Conservation (phyloP, 2,797 vertebrate species). For the Enoplosus armatus region DNA sequence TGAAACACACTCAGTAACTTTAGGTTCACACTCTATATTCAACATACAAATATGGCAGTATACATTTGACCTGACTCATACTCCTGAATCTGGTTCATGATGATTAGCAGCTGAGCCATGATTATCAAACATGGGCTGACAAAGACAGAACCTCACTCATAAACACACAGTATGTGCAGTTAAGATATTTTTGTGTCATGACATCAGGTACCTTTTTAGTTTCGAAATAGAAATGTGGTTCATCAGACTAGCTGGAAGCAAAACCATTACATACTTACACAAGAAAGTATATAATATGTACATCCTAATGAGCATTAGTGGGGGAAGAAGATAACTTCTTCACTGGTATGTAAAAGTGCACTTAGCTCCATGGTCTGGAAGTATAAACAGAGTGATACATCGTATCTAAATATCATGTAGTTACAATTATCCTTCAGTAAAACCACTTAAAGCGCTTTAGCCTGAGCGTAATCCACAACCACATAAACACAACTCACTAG, state of each 20-base stretch:
- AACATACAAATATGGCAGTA: background rate
- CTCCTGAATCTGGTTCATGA: background rate
- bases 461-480: conserved; percentile 12
- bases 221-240: conserved; percentile 16
- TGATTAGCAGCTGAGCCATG: background rate
- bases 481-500: conserved; percentile 9
- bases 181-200: background rate
- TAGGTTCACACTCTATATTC: conserved; percentile 2
- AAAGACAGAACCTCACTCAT: conserved; percentile 1
- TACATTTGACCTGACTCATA: conserved; percentile 7
- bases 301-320: background rate
- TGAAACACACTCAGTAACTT: conserved; percentile 23
- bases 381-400: conserved; percentile 3
- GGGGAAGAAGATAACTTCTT: background rate
- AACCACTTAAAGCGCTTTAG: conserved; percentile 8
- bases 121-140: background rate
- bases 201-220: conserved; percentile 7
- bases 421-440: background rate
- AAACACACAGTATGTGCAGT: background rate
- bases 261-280: conserved; percentile 22
- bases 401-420: conserved; percentile 17
- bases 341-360: background rate
- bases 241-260: background rate
- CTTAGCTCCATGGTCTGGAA: background rate
- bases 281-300: conserved; percentile 14